Conservation (phyloP, 2,888 invertebrate genomes). For the Aphidius colemani region DNA sequence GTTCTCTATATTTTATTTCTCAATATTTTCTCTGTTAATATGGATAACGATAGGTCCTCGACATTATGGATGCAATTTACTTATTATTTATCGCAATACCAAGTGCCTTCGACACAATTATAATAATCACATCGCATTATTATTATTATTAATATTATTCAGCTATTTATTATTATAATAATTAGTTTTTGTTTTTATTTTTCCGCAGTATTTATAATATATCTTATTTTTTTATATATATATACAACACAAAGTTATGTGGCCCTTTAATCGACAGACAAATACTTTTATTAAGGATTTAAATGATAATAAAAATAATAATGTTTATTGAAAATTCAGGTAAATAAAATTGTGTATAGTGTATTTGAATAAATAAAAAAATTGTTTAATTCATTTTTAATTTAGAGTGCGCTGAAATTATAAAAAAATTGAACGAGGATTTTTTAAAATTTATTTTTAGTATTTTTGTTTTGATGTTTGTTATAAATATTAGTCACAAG, state of each 20-base stretch:
- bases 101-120: conserved; percentile 47
- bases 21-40: conserved; percentile 37
- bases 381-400: no score
- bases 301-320: background rate
- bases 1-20: conserved; percentile 27
- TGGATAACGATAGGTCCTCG: conserved; percentile 55
- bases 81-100: conserved; percentile 51
- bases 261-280: conserved; percentile 32
- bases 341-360: no score
- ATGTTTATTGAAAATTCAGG: no score
- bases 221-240: conserved; percentile 44
- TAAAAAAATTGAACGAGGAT: background rate
- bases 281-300: conserved; percentile 20
- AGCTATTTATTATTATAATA: conserved; percentile 34
- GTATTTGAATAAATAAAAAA: no score
- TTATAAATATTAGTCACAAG: no score
- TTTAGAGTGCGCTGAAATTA: background rate
- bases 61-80: conserved; percentile 52
- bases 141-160: conserved; percentile 49
- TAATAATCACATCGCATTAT: conserved; percentile 24
- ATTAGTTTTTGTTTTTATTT: conserved; percentile 7
- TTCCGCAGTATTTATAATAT: conserved; percentile 56
- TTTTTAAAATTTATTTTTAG: background rate
- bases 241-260: conserved; percentile 55
- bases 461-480: background rate